Conservation (phyloP, 2,888 invertebrate species). For the Pyrrhopygopsis socrates region DNA sequence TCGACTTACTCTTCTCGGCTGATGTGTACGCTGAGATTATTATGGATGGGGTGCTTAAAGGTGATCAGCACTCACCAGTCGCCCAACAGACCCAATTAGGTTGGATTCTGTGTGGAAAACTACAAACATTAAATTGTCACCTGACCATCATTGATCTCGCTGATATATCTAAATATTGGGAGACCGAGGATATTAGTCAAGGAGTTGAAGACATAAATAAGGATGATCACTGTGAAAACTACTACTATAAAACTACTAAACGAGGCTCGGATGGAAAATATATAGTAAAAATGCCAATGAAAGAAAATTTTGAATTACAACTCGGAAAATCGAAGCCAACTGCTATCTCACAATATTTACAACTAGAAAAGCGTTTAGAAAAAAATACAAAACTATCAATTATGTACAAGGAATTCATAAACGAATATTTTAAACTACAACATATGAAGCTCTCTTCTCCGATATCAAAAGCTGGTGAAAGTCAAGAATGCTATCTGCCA, state of each 20-base stretch:
- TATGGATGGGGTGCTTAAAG: conserved; percentile 48
- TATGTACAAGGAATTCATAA: conserved; percentile 57
- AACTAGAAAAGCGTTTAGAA: conserved; percentile 52
- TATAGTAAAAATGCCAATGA: conserved; percentile 67
- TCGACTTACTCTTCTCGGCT: conserved; percentile 48
- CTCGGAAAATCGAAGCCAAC: conserved; percentile 54
- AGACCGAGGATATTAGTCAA: conserved; percentile 46
- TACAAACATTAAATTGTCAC: conserved; percentile 65
- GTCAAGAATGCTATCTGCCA: conserved; percentile 43
- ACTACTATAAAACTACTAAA: conserved; percentile 50
- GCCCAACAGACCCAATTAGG: conserved; percentile 63
- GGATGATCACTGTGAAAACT: conserved; percentile 61
- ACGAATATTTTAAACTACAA: conserved; percentile 47
- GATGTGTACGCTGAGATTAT: conserved; percentile 45
- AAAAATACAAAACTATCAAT: conserved; percentile 42
- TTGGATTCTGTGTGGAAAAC: conserved; percentile 50
- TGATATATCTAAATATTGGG: conserved; percentile 64
- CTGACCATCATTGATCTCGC: conserved; percentile 52
- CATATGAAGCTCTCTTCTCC: conserved; percentile 52
- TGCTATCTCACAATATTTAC: conserved; percentile 57
- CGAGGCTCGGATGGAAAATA: conserved; percentile 53
- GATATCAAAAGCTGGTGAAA: conserved; percentile 27
- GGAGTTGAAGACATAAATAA: neutral
- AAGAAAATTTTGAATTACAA: conserved; percentile 34
- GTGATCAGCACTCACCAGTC: conserved; percentile 23